Base-by-base conservation (phyloP, 2,797 vertebrate species). In the Gadopsis bispinosus region DNA sequence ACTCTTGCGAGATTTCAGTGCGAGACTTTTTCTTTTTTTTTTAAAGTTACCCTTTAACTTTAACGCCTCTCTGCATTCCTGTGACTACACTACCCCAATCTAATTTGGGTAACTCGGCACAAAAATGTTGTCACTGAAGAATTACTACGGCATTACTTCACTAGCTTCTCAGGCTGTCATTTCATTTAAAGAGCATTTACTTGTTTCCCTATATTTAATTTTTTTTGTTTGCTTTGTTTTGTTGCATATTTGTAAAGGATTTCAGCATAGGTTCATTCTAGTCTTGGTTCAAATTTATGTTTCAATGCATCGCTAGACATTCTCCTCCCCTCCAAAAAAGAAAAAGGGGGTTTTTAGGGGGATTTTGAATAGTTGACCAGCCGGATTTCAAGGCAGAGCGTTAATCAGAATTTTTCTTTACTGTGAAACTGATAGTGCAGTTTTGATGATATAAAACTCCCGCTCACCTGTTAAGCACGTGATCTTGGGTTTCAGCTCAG, bases 401-500 rank as follows among this genome's bases (percentile, higher is more conserved):
- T 66, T 56, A 17, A 48, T 64, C 37, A 41, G 22, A 39, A 17
- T 51, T 55, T 9, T 47, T 4, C 13, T 62, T 20, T 8, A 13
- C 55, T 48, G n/a, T 66, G 41, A 70, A 45, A 62, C 22, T 6
- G 13, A 54, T 16, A 50, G 62, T 39, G 33, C 19, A 22, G 53
- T 59, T 69, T 20, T 69, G 29, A 50, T n/a, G 13, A 65, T 54
- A 7, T 59, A n/a, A 65, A 72, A 7, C 20, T 58, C 64, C 2
- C 48, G 33, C 33, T 51, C 66, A 62, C 62, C 51, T 77, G 65
- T 75, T 39, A 17, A 71, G 4, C 59, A 22, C 9, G 41, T 59
- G 66, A 63, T 69, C 66, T 79, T 62, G 0, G 29, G 37, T 72
- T 85, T 80, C 71, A 80, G 61, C 50, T 71, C 77, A n/a, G 59